Conservation (phyloP, 2,113 vertebrate species). For the Ceuthmochares aereus region DNA sequence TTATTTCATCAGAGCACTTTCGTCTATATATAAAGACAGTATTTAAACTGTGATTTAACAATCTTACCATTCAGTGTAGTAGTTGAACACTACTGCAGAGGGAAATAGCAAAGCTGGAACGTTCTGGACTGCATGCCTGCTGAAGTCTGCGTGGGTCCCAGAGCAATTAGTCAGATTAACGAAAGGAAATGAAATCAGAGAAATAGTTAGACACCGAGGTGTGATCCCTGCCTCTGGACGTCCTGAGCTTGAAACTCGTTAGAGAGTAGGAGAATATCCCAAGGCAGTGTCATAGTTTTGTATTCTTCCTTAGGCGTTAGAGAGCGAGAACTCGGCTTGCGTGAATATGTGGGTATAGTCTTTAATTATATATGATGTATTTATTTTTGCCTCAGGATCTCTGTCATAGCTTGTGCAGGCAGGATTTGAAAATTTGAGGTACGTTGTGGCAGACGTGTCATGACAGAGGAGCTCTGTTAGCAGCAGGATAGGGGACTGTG, state of each 20-base stretch:
- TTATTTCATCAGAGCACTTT: neutral
- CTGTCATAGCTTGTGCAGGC: conserved; percentile 38
- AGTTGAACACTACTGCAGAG: neutral
- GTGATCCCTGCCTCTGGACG: neutral
- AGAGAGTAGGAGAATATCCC: conserved; percentile 24
- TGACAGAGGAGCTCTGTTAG: neutral
- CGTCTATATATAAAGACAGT: neutral
- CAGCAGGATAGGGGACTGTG: neutral
- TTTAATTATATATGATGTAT: conserved; percentile 64
- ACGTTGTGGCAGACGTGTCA: neutral
- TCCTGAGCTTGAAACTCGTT: neutral
- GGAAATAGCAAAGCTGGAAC: neutral
- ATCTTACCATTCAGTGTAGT: neutral
- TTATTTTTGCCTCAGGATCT: conserved; percentile 60
- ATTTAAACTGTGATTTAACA: too few relatives aligned
- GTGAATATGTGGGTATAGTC: neutral
- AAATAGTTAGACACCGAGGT: neutral
- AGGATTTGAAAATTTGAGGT: neutral
- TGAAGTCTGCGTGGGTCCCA: neutral
- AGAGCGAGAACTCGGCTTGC: neutral
- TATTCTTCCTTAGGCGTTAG: conserved; percentile 52
- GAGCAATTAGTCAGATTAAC: neutral
- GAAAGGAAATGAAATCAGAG: neutral
- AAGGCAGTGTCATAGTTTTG: conserved; percentile 54
- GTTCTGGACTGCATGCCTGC: neutral